phyloP scores from a whole-genome alignment of 1,140 invertebrate genomes.

The Drosophila sproati region DNA sequence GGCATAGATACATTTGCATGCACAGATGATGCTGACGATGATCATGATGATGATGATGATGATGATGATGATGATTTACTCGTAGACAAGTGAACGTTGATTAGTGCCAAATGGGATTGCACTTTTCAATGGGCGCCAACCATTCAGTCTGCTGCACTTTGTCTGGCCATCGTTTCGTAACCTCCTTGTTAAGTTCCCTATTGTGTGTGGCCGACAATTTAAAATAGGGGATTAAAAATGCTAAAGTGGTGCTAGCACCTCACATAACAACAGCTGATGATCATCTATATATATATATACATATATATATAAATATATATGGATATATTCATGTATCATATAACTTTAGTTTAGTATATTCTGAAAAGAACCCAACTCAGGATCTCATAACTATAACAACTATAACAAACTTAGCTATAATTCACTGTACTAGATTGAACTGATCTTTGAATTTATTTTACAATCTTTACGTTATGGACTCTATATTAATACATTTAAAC shows the following conservation, averaged over 20 bases:
- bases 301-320: too few species aligned
- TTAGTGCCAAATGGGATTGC: conserved; percentile 68
- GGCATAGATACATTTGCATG: conserved; percentile 33
- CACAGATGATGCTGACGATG: conserved; percentile 21
- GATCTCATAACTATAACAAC: too few species aligned
- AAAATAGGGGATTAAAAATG: conserved; percentile 5
- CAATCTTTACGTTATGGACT: background rate
- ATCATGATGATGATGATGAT: conserved; percentile 22
- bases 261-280: conserved; percentile 4
- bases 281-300: background rate
- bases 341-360: background rate
- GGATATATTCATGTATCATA: background rate
- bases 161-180: conserved; percentile 30
- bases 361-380: too few species aligned
- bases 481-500: background rate
- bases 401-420: too few species aligned
- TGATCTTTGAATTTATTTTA: background rate
- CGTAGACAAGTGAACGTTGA: conserved; percentile 42
- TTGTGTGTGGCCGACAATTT: conserved; percentile 6
- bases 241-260: conserved; percentile 3
- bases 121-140: conserved; percentile 44
- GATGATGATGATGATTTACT: conserved; percentile 38
- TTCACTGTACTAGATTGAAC: background rate
- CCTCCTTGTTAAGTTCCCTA: conserved; percentile 1
- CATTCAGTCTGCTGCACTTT: conserved; percentile 11